phyloP scores from a whole-genome alignment of 2,888 invertebrate genomes.

The Parthenolecanium corni region DNA sequence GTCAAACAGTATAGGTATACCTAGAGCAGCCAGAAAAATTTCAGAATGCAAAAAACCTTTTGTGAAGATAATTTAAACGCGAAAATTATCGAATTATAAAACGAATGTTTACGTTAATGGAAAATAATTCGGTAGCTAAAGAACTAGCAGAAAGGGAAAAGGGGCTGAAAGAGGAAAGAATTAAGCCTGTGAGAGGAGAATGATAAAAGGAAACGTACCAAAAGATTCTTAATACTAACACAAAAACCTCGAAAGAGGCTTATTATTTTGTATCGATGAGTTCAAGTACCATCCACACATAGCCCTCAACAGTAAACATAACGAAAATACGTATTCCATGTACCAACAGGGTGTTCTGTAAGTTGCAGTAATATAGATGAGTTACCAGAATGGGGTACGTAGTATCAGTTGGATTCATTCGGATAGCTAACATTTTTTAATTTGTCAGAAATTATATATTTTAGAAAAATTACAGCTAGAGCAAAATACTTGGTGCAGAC shows the following conservation, averaged over 20 bases:
- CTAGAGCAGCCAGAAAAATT: background rate
- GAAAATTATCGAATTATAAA: conserved; percentile 29
- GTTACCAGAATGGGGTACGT: too few species aligned
- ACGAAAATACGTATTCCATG: background rate
- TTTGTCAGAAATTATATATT: too few species aligned
- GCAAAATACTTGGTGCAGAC: too few species aligned
- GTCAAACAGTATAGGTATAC: background rate
- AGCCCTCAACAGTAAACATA: conserved; percentile 27
- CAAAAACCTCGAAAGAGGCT: conserved; percentile 9
- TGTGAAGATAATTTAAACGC: conserved; percentile 24
- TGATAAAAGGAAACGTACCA: too few species aligned
- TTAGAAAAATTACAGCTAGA: too few species aligned
- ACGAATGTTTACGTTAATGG: conserved; percentile 27
- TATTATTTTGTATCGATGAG: conserved; percentile 28
- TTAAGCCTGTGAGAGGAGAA: too few species aligned
- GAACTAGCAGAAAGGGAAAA: conserved; percentile 1
- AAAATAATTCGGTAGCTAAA: conserved; percentile 4
- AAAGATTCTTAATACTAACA: too few species aligned
- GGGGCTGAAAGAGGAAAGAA: background rate
- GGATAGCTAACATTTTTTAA: too few species aligned
- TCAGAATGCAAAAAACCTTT: conserved; percentile 1
- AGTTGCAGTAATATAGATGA: too few species aligned
- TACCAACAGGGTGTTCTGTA: too few species aligned
- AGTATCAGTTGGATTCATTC: too few species aligned
- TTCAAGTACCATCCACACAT: conserved; percentile 28